Evolutionary conservation across 2,797 vertebrate genomes (phyloP).

Genomic region (Sciurus vulgaris): DNA sequence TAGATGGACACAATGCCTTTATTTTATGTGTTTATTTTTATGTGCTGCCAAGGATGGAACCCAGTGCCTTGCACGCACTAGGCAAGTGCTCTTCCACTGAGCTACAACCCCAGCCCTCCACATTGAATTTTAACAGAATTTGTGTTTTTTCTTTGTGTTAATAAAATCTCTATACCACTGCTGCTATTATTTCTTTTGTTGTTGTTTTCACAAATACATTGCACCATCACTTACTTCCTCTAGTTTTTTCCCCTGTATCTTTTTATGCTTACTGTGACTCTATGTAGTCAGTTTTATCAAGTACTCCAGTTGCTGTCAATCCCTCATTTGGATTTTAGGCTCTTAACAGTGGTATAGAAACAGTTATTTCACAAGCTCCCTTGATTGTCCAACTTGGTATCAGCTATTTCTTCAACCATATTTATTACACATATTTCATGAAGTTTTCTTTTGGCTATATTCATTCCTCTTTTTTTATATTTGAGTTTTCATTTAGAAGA

Average conservation of each 20-base stretch:
- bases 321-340: slow-evolving; percentile 33
- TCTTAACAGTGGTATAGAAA: neutral
- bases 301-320: slow-evolving; percentile 25
- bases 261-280: neutral
- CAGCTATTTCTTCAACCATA: neutral
- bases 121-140: slow-evolving; percentile 40
- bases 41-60: too few relatives aligned
- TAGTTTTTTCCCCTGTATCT: neutral
- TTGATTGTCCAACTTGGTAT: neutral
- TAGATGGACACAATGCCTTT: too few relatives aligned
- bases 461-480: neutral
- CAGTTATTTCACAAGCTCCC: neutral
- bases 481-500: slow-evolving; percentile 8
- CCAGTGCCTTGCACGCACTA: too few relatives aligned
- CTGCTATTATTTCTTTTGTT: neutral
- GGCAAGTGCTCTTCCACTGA: too few relatives aligned
- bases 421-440: neutral
- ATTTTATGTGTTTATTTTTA: too few relatives aligned
- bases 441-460: neutral
- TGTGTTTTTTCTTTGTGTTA: slow-evolving; percentile 21
- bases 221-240: neutral
- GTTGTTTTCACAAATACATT: slow-evolving; percentile 29
- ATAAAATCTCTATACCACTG: neutral
- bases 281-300: neutral
- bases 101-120: neutral